Base-by-base conservation (phyloP, 2,888 invertebrate genomes). In the Bombyx huttoni region DNA sequence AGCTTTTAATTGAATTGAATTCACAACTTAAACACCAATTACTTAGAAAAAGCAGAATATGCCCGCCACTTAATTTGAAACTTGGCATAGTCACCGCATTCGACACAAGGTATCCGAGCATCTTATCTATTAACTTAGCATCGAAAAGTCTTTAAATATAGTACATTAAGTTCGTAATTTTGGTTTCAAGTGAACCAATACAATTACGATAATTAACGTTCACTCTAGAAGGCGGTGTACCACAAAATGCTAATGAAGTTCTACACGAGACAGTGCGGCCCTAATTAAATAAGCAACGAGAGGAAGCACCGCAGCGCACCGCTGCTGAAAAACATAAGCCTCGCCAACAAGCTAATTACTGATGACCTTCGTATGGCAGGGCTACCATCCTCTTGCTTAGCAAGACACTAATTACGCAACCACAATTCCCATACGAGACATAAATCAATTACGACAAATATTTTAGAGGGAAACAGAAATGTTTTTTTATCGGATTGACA, bases 281-380 rank as follows among this genome's bases (percentile, higher is more conserved):
- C 67, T 78, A 80, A 80, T 78, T 75, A 71, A 77, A 76, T 78
- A 71, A 78, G 70, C 69, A 70, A 73, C 69, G 67, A 68, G 72
- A 76, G 74, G 72, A 75, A 75, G 70, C 67, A 55, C 55, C 57
- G 51, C 52, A 49, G 58, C 60, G 54, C 55, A 49, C 51, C 40
- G 57, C 61, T 59, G 64, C 68, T 75, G 73, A 81, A 81, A 81
- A 82, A 81, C 73, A 65, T 68, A 73, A 76, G 70, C 67, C 71
- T 64, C 67, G 63, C 64, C 63, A 70, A 71, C 78, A 78, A 79
- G 70, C 75, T 80, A 78, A 81, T 79, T 81, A 81, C 73, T 68
- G 60, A 60, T 75, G 74, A 80, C 78, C 80, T 78, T 75, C 67
- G 57, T 24, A 49, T 49, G 55, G 64, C 59, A 77, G 72, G 79